Conservation (phyloP, 1,140 invertebrate species). For the Monomorium pharaonis region DNA sequence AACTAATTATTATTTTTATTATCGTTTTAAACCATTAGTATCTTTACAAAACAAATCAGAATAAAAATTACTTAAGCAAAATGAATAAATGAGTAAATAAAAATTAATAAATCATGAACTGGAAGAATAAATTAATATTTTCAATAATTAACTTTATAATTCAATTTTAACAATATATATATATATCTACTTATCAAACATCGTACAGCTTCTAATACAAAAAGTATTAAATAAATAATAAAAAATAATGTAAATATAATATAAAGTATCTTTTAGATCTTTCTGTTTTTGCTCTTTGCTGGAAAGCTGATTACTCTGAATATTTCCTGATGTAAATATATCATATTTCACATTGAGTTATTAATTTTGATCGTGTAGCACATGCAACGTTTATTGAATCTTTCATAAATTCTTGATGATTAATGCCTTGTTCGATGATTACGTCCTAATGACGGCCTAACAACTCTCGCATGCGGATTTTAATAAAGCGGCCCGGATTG, state of each 20-base stretch:
- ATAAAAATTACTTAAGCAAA: neutral
- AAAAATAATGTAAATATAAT: too few relatives aligned
- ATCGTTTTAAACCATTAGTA: too few relatives aligned
- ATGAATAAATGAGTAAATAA: too few relatives aligned
- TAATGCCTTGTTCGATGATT: neutral
- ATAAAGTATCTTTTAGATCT: neutral
- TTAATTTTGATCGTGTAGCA: neutral
- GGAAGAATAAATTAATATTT: neutral
- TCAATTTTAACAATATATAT: neutral
- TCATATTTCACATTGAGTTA: neutral
- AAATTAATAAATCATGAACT: neutral
- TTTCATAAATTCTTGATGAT: neutral
- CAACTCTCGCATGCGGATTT: constrained; percentile 72
- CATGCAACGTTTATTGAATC: neutral
- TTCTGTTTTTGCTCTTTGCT: neutral
- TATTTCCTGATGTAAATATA: neutral
- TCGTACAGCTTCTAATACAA: neutral
- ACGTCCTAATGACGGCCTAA: constrained; percentile 53
- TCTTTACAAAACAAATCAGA: neutral
- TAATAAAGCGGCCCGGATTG: constrained; percentile 69
- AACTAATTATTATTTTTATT: too few relatives aligned
- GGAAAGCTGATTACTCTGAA: neutral
- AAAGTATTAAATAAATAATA: too few relatives aligned
- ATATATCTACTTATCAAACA: neutral
- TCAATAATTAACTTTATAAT: neutral